Conservation (phyloP, 92 coral and sea anemone genomes). For the Phenganax stokvisi region DNA sequence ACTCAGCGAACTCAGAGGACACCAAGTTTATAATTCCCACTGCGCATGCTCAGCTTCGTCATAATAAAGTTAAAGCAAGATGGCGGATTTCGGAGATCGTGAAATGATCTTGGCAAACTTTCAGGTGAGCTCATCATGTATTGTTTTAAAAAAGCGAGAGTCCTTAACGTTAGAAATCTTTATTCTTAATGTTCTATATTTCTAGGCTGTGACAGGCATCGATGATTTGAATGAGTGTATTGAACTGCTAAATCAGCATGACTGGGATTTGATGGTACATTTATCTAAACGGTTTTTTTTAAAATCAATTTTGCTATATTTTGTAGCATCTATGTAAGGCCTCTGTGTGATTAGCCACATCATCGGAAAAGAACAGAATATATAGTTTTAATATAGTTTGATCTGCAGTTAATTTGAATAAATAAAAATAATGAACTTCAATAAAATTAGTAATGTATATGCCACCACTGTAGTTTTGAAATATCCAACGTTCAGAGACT, state of each 20-base stretch:
- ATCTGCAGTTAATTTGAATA: too few species aligned
- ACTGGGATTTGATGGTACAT: conserved; percentile 96
- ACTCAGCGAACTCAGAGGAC: neutral
- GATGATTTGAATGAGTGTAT: conserved; percentile 95
- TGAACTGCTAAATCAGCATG: conserved; percentile 77
- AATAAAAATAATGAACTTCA: too few species aligned
- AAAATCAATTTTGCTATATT: neutral
- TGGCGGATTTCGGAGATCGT: conserved; percentile 97
- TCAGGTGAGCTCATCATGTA: conserved; percentile 57
- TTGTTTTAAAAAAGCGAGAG: neutral
- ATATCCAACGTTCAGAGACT: too few species aligned
- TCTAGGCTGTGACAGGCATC: conserved; percentile 92
- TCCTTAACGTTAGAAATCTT: neutral
- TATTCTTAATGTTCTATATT: neutral
- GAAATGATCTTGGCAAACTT: conserved; percentile 98
- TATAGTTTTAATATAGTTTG: too few species aligned
- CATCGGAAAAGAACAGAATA: too few species aligned
- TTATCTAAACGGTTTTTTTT: conserved; percentile 4
- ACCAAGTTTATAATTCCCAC: neutral
- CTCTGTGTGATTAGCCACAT: neutral
- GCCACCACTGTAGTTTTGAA: too few species aligned
- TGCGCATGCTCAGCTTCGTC: conserved; percentile 36
- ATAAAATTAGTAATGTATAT: too few species aligned
- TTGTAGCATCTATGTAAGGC: neutral
- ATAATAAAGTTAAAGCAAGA: conserved; percentile 46